phyloP scores from a whole-genome alignment of 1,140 invertebrate species.

The Drosophila elegans region DNA sequence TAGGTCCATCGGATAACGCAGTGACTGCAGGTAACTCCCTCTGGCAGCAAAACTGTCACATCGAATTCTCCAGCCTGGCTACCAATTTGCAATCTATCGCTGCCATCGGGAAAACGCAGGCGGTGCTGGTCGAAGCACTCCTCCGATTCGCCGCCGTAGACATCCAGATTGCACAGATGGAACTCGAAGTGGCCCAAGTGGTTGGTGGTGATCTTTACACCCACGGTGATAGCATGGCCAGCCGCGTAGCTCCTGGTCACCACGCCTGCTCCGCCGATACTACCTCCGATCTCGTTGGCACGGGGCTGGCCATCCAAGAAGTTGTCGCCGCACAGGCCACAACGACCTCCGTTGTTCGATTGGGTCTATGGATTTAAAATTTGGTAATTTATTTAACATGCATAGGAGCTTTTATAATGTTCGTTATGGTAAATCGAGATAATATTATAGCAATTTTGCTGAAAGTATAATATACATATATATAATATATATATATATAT shows the following conservation, averaged over 20 bases:
- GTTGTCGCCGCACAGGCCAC: constrained; percentile 87
- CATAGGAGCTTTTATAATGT: not conserved
- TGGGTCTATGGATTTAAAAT: constrained; percentile 34
- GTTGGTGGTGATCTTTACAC: constrained; percentile 86
- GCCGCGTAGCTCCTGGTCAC: constrained; percentile 85
- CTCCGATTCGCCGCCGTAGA: constrained; percentile 86
- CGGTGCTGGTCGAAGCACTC: constrained; percentile 86
- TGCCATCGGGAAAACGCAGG: constrained; percentile 85
- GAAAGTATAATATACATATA: too few relatives aligned
- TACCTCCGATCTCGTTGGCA: constrained; percentile 88
- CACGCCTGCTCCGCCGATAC: constrained; percentile 86
- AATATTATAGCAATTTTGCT: too few relatives aligned
- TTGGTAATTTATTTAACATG: not conserved
- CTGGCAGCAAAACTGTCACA: constrained; percentile 85
- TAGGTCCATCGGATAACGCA: constrained; percentile 91
- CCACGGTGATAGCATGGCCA: constrained; percentile 76
- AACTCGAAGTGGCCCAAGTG: constrained; percentile 87
- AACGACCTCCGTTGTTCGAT: constrained; percentile 85
- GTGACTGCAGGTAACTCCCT: constrained; percentile 87
- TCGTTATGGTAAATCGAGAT: too few relatives aligned
- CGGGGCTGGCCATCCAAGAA: constrained; percentile 86
- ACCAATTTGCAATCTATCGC: constrained; percentile 63
- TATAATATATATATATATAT: too few relatives aligned
- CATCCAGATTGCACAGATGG: constrained; percentile 86
- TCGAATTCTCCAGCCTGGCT: constrained; percentile 72